phyloP scores from a whole-genome alignment of 2,888 invertebrate genomes.

The Nomada ruficornis region DNA sequence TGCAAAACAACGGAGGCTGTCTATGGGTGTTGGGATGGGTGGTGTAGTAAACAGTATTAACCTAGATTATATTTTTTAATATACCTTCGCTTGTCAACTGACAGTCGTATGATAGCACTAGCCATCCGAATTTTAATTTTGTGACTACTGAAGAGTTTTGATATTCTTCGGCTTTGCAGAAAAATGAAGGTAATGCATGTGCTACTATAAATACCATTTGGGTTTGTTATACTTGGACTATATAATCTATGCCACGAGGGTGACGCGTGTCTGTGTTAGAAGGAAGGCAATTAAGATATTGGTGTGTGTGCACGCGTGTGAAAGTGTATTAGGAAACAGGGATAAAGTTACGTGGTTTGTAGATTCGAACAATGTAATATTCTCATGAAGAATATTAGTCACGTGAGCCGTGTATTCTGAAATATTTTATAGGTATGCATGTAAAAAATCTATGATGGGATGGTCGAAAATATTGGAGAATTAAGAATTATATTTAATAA shows the following conservation, averaged over 20 bases:
- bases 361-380: neutral
- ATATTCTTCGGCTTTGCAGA: neutral
- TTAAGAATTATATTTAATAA: neutral
- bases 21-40: too few relatives aligned
- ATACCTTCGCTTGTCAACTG: too few relatives aligned
- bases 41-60: too few relatives aligned
- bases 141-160: neutral
- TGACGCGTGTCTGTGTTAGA: neutral
- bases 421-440: too few relatives aligned
- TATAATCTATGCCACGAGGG: slow-evolving; percentile 4
- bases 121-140: too few relatives aligned
- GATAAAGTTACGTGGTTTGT: neutral
- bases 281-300: neutral
- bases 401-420: too few relatives aligned
- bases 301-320: neutral
- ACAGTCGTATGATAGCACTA: too few relatives aligned
- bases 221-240: slow-evolving; percentile 8
- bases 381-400: neutral
- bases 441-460: too few relatives aligned
- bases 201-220: neutral
- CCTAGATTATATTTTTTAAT: too few relatives aligned
- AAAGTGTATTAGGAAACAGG: neutral
- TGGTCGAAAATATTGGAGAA: neutral
- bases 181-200: neutral
- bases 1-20: too few relatives aligned